A percentile compares a stretch with the other conserved stretches of the same genome.
Conservation (phyloP, 2,113 vertebrate genomes). For the Macaca nemestrina region DNA sequence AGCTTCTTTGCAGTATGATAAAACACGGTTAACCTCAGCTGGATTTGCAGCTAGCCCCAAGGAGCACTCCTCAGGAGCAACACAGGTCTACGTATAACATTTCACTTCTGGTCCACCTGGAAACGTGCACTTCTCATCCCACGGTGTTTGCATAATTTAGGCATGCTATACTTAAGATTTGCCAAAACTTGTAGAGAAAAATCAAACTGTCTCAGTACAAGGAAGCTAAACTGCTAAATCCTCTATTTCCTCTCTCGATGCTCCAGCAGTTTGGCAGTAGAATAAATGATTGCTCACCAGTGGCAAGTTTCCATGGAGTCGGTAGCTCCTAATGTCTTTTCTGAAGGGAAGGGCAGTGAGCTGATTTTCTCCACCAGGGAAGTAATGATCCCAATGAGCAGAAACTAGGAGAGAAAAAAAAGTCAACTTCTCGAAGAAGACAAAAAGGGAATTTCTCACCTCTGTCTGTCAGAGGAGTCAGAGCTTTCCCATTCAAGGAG, state of each 20-base stretch:
- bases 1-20: slow-evolving; percentile 6
- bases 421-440: slow-evolving; percentile 10
- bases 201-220: neutral
- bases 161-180: neutral
- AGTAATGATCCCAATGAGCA: neutral
- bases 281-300: neutral
- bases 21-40: neutral
- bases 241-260: neutral
- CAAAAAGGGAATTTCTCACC: neutral
- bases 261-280: neutral
- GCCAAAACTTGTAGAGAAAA: slow-evolving; percentile 28
- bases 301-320: neutral
- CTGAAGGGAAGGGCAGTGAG: neutral
- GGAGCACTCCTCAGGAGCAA: neutral
- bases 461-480: neutral
- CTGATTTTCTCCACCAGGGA: neutral
- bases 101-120: neutral
- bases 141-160: neutral
- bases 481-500: neutral
- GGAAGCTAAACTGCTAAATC: neutral
- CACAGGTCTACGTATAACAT: neutral
- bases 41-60: neutral
- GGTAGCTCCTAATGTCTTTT: neutral
- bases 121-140: neutral
- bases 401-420: neutral